Percentiles rank a stretch among this genome's conserved stretches.
Evolutionary conservation across 2,888 invertebrate species (phyloP).

Genomic region (Polydesmus complanatus): DNA sequence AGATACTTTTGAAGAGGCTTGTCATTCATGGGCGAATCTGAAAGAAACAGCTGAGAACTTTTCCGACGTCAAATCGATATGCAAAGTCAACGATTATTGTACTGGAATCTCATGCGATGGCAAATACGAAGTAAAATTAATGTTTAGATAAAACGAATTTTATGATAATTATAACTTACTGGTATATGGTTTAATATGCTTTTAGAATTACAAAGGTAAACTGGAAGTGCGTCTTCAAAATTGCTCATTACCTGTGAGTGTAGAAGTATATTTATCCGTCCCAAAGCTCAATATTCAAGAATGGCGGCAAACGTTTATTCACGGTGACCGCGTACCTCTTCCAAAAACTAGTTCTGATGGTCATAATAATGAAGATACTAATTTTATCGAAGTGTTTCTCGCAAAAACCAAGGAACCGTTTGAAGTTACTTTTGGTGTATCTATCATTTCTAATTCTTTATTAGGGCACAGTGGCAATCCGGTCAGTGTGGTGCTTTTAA

Average conservation of each 20-base stretch:
- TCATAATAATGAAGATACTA: not conserved
- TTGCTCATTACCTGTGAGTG: not conserved
- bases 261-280: not conserved
- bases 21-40: not conserved
- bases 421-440: not conserved
- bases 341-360: not conserved
- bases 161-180: no score
- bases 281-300: not conserved
- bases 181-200: not conserved
- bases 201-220: not conserved
- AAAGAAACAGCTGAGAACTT: not conserved
- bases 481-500: not conserved
- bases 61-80: not conserved
- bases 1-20: not conserved
- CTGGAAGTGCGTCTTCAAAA: not conserved
- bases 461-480: not conserved
- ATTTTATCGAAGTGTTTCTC: not conserved
- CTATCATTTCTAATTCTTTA: not conserved
- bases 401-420: not conserved
- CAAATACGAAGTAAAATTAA: not conserved
- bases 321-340: not conserved
- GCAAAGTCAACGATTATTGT: not conserved
- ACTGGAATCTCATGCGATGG: constrained; percentile 4
- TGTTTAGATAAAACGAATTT: no score
- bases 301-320: not conserved